phyloP scores from a whole-genome alignment of 2,797 vertebrate genomes.

The Etheostoma nigrum region DNA sequence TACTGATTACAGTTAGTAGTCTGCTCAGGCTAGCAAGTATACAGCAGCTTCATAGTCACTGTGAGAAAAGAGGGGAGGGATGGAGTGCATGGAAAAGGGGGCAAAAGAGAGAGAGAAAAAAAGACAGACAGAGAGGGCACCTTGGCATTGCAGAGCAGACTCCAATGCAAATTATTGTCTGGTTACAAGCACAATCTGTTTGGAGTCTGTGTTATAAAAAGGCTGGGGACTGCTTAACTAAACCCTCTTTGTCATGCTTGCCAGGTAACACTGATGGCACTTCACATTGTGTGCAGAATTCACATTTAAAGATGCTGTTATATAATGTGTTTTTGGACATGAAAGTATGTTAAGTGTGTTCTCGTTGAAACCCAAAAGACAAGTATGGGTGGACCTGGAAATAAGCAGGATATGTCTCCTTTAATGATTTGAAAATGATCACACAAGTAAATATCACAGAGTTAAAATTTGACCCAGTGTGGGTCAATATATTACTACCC shows the following conservation, averaged over 20 bases:
- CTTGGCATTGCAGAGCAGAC: conserved; percentile 33
- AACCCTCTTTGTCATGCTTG: background rate
- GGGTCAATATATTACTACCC: too few relatives aligned
- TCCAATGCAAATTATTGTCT: conserved; percentile 51
- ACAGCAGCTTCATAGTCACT: conserved; percentile 3
- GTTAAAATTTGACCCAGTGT: background rate
- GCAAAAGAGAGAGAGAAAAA: conserved; percentile 13
- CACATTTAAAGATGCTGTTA: background rate
- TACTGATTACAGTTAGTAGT: conserved; percentile 47
- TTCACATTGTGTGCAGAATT: conserved; percentile 9
- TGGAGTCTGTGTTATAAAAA: conserved; percentile 39
- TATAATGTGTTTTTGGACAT: too few relatives aligned
- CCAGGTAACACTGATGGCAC: conserved; percentile 7
- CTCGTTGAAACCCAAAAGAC: too few relatives aligned
- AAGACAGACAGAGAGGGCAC: conserved; percentile 26
- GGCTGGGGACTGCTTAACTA: background rate
- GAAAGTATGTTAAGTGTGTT: too few relatives aligned
- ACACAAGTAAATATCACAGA: background rate
- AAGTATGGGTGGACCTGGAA: too few relatives aligned
- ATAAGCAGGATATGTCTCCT: too few relatives aligned
- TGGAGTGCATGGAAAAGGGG: conserved; percentile 1
- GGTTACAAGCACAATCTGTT: conserved; percentile 39
- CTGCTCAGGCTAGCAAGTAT: conserved; percentile 28
- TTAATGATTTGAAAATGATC: too few relatives aligned
- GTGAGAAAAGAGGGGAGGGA: conserved; percentile 2